These are phyloP conservation scores for Eupithecia abbreviata DNA, from an alignment of 2,888 invertebrate species.

Conservation along the genomic window DNA sequence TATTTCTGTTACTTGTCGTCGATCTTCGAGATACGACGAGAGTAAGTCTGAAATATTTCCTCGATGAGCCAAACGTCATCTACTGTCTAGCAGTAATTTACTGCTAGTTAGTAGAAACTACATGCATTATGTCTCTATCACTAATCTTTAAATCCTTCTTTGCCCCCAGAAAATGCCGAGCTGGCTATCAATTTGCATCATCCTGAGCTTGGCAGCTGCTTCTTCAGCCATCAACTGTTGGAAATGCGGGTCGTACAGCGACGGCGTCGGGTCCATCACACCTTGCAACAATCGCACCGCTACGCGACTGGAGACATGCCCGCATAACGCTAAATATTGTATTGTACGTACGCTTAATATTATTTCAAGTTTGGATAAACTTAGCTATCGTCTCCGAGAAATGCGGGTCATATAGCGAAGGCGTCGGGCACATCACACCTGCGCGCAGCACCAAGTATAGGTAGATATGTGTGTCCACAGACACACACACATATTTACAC, in stretches of 20 bases:
- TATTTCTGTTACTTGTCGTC: no score
- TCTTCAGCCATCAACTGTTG: constrained; percentile 85
- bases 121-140: background rate
- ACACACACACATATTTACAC: no score
- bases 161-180: constrained; percentile 56
- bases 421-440: no score
- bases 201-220: constrained; percentile 57
- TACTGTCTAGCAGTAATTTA: no score
- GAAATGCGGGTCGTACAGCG: constrained; percentile 93
- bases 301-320: constrained; percentile 88
- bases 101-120: no score
- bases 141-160: background rate
- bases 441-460: no score
- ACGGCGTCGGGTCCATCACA: constrained; percentile 93
- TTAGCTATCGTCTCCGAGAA: no score
- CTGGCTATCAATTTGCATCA: constrained; percentile 51
- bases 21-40: no score
- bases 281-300: constrained; percentile 91
- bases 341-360: constrained; percentile 85
- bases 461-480: no score
- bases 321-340: constrained; percentile 85
- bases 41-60: no score
- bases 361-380: background rate
- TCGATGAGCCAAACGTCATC: no score
- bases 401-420: no score